Base-by-base conservation (phyloP, 2,888 invertebrate genomes). In the Microchrysa polita region DNA sequence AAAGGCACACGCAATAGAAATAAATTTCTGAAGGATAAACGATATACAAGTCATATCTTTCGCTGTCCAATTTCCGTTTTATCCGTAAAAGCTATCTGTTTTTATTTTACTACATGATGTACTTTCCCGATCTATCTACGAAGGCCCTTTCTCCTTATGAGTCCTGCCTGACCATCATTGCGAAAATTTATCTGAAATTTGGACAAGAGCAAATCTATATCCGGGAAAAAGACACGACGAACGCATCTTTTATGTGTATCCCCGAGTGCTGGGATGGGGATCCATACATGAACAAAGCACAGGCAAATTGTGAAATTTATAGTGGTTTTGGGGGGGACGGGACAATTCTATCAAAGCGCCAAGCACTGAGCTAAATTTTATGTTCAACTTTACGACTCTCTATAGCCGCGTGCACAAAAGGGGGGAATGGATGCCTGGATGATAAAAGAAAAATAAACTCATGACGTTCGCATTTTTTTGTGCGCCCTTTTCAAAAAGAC, bases 361-460 rank as follows among this genome's bases (percentile, higher is more conserved):
- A 57, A 69, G 69, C 57, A 69, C 57, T 40, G 69, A 69, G 69
- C 69, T 57, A 69, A 69, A 55, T 69, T 69, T 69, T 69, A 69
- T 69, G 69, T 55, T 57, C 40, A 22, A 57, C 55, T 69, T 69
- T 69, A 69, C 57, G 69, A 69, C 69, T 14, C n/a, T n/a, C n/a
- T n/a, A 20, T 34, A 34, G 40, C 42, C 42, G 55, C 42, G 55
- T 69, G 27, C 27, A 34, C 27, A 34, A 34, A 34, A 34, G 27
- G 7, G 27, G 27, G 27, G 7, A 34, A 7, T 7, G n/a, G n/a
- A n/a, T n/a, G n/a, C n/a, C n/a, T n/a, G n/a, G n/a, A n/a, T n/a
- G n/a, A n/a, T n/a, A n/a, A n/a, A n/a, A n/a, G n/a, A n/a, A n/a
- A 40, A 16, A 69, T 40, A 57, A 69, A 69, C 55, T 53, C 69